These are phyloP conservation scores for Dendrocincla tyrannina DNA, from an alignment of 2,797 vertebrate species.

Conservation along the genomic window DNA sequence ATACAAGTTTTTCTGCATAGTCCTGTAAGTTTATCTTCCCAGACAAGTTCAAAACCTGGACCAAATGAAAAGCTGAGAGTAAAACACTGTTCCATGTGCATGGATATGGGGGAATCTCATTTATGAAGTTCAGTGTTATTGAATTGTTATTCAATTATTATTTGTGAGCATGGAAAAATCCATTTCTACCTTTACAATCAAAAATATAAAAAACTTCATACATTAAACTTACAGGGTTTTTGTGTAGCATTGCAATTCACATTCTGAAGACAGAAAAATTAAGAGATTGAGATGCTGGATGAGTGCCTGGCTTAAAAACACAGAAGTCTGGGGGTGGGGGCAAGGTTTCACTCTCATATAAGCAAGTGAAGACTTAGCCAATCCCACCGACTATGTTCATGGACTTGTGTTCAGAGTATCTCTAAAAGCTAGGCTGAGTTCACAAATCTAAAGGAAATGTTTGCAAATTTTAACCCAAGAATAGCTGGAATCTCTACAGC, in stretches of 20 bases:
- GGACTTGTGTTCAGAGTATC: background rate
- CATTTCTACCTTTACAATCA: background rate
- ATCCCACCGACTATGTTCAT: accelerated
- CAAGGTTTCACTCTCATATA: background rate
- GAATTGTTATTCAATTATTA: too few relatives aligned
- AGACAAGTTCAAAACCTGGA: background rate
- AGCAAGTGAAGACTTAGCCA: background rate
- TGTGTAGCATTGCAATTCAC: background rate
- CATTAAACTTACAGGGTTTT: background rate
- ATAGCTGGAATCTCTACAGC: background rate
- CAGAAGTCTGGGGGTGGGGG: accelerated
- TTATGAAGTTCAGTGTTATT: background rate
- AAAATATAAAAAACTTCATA: background rate
- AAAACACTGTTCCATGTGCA: background rate
- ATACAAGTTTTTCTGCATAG: background rate
- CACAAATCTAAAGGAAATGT: background rate
- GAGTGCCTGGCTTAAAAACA: background rate
- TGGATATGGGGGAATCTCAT: background rate
- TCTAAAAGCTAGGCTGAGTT: background rate
- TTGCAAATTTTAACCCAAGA: background rate
- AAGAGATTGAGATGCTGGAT: background rate
- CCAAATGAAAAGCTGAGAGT: background rate
- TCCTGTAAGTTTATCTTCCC: background rate
- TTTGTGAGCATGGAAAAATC: background rate
- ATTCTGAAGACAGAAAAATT: background rate